Percentiles rank a stretch among this genome's conserved stretches.
phyloP scores from a whole-genome alignment of 2,797 vertebrate species.

The Sebastes vulpes region DNA sequence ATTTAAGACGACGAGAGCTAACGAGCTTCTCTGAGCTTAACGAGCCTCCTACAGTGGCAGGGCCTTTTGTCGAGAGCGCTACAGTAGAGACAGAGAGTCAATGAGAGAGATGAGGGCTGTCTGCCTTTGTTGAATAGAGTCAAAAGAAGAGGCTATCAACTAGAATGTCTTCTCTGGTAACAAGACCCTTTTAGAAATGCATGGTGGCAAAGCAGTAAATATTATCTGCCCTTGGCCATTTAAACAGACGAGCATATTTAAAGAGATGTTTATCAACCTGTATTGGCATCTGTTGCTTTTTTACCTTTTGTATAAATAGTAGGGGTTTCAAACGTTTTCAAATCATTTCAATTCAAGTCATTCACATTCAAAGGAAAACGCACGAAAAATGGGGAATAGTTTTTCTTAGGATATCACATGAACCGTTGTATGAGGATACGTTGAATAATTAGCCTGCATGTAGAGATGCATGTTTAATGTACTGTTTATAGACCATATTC shows the following conservation, averaged over 20 bases:
- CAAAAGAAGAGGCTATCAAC: constrained; percentile 22
- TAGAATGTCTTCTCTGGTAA: constrained; percentile 15
- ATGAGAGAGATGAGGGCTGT: constrained; percentile 22
- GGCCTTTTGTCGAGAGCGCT: constrained; percentile 43
- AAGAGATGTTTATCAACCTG: not conserved
- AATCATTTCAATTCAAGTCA: too few species aligned
- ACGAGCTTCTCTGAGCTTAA: constrained; percentile 67
- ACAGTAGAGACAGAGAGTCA: constrained; percentile 21
- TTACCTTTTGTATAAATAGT: not conserved
- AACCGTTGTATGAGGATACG: too few species aligned
- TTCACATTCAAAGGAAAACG: too few species aligned
- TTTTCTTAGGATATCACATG: too few species aligned
- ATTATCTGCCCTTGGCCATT: not conserved
- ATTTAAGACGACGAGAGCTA: constrained; percentile 71
- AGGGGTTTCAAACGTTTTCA: not conserved
- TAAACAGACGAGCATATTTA: not conserved
- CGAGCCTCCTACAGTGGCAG: constrained; percentile 40
- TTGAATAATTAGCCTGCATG: not conserved
- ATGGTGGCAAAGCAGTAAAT: not conserved
- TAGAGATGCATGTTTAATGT: not conserved
- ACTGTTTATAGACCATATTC: not conserved
- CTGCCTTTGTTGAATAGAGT: constrained; percentile 38
- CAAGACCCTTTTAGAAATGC: not conserved
- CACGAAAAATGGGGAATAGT: too few species aligned
- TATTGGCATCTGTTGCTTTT: not conserved